A percentile compares a stretch with the other conserved stretches of the same genome.
phyloP scores from a whole-genome alignment of 2,113 vertebrate genomes.

The Philantomba maxwellii region DNA sequence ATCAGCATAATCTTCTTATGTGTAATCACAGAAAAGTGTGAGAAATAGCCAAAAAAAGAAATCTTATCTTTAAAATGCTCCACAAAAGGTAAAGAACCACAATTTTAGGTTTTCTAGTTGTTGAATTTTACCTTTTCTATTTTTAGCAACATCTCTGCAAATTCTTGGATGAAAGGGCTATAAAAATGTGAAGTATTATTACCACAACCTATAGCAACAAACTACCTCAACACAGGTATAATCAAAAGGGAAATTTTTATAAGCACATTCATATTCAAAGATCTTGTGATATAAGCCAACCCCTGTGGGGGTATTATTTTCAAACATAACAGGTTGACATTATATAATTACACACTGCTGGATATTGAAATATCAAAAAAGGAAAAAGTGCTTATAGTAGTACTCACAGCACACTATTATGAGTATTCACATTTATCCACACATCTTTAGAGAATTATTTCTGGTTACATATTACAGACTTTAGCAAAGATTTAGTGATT shows the following conservation, averaged over 20 bases:
- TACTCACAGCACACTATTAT: slow-evolving; percentile 51
- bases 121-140: slow-evolving; percentile 35
- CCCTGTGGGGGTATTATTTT: slow-evolving; percentile 68
- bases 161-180: slow-evolving; percentile 36
- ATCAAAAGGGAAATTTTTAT: slow-evolving; percentile 58
- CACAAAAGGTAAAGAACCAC: slow-evolving; percentile 12
- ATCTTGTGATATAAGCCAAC: slow-evolving; percentile 63
- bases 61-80: background rate
- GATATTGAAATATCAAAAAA: slow-evolving; percentile 68
- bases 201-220: slow-evolving; percentile 55
- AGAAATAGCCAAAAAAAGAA: slow-evolving; percentile 28
- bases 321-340: slow-evolving; percentile 70
- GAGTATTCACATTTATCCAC: slow-evolving; percentile 57
- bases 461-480: slow-evolving; percentile 53
- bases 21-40: slow-evolving; percentile 13
- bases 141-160: slow-evolving; percentile 44
- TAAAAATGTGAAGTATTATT: slow-evolving; percentile 59
- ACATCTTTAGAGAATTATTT: slow-evolving; percentile 64
- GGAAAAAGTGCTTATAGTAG: slow-evolving; percentile 50
- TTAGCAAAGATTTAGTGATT: slow-evolving; percentile 58
- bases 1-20: slow-evolving; percentile 33
- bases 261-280: slow-evolving; percentile 62
- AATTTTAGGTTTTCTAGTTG: slow-evolving; percentile 27
- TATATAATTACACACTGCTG: slow-evolving; percentile 72
- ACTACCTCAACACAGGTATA: slow-evolving; percentile 53